phyloP scores from a whole-genome alignment of 2,888 invertebrate genomes.

The Mythimna vitellina region DNA sequence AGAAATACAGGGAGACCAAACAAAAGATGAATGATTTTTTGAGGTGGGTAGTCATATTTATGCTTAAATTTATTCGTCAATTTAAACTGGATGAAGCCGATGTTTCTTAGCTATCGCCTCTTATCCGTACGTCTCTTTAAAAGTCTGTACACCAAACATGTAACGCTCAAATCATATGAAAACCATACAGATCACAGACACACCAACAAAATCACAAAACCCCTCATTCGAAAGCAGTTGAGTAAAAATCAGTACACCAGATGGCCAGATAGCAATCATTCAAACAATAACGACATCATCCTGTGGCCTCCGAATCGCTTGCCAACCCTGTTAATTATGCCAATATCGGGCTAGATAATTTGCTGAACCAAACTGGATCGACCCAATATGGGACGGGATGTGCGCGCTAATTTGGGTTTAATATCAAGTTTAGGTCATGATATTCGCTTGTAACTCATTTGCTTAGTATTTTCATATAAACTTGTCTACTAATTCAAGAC shows the following conservation, averaged over 20 bases:
- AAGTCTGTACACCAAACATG: no score
- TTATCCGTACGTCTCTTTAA: no score
- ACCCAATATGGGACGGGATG: slow-evolving; percentile 12
- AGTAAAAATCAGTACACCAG: not conserved
- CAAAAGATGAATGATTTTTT: no score
- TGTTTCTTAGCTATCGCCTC: no score
- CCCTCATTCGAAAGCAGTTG: not conserved
- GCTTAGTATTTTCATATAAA: not conserved
- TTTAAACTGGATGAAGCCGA: no score
- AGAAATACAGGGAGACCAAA: no score
- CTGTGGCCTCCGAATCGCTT: slow-evolving; percentile 30
- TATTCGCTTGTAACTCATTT: not conserved
- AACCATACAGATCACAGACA: not conserved
- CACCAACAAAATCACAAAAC: not conserved
- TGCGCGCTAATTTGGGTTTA: slow-evolving; percentile 20
- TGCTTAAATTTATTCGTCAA: no score
- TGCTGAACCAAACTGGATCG: slow-evolving; percentile 26
- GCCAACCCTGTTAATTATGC: slow-evolving; percentile 42
- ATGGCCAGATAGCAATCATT: slow-evolving; percentile 23
- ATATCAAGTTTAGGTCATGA: slow-evolving; percentile 1
- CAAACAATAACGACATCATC: slow-evolving; percentile 25
- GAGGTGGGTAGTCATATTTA: no score
- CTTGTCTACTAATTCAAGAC: not conserved
- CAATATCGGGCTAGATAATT: slow-evolving; percentile 46
- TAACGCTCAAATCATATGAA: no score